A percentile compares a stretch with the other conserved stretches of the same genome.
Conservation (phyloP, 2,888 invertebrate species). For the Tricholauxania praeusta region DNA sequence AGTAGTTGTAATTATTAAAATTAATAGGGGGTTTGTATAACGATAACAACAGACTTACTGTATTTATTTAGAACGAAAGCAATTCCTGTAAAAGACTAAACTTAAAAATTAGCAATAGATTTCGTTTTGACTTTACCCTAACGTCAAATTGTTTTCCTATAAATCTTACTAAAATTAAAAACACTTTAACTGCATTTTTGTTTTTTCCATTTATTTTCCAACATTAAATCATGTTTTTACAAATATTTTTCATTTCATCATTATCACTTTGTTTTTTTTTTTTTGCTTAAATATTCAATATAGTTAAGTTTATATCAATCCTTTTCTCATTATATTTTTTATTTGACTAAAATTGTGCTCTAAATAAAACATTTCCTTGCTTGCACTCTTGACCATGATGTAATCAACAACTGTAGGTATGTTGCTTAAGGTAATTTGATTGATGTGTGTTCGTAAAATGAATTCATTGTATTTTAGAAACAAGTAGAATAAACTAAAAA, state of each 20-base stretch:
- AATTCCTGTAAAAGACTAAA: too few species aligned
- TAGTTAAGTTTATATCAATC: constrained; percentile 23
- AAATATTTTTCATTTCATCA: constrained; percentile 32
- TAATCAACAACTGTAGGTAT: too few species aligned
- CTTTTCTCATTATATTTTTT: constrained; percentile 7
- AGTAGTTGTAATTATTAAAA: too few species aligned
- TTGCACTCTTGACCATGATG: too few species aligned
- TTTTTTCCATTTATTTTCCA: constrained; percentile 43
- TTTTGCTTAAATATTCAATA: constrained; percentile 16
- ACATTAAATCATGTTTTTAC: constrained; percentile 42
- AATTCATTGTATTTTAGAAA: not conserved
- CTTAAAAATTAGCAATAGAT: too few species aligned
- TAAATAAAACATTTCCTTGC: too few species aligned
- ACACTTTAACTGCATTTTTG: constrained; percentile 42
- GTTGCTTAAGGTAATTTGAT: too few species aligned
- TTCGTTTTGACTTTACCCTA: too few species aligned
- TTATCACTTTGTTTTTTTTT: constrained; percentile 31
- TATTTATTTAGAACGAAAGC: too few species aligned
- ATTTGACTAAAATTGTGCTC: constrained; percentile 5
- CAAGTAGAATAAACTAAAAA: too few species aligned
- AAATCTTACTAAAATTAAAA: not conserved
- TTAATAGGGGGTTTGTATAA: too few species aligned
- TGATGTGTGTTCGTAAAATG: not conserved
- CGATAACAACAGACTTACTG: too few species aligned
- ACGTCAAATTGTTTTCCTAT: not conserved